Evolutionary conservation across 2,797 vertebrate species (phyloP).

Genomic region (Hapalemur alaotrensis): DNA sequence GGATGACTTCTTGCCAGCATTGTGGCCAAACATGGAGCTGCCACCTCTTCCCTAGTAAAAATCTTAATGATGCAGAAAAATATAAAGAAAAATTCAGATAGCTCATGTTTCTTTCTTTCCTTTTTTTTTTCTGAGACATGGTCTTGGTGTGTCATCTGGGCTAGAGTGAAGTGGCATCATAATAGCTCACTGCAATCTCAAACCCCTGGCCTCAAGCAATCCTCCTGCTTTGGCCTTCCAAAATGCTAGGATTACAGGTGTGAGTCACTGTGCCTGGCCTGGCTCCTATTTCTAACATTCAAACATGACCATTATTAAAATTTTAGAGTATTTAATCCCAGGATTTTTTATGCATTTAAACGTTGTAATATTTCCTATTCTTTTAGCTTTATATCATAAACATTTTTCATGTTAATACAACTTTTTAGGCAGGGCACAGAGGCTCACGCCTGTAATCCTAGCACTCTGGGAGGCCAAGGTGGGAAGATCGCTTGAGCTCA

Average conservation of each 20-base stretch:
- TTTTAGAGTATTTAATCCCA: background rate
- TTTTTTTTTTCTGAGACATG: too few relatives aligned
- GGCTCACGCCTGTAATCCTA: too few relatives aligned
- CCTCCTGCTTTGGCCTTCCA: too few relatives aligned
- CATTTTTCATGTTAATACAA: background rate
- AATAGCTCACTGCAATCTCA: too few relatives aligned
- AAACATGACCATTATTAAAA: background rate
- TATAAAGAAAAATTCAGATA: background rate
- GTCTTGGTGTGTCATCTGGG: too few relatives aligned
- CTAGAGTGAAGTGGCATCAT: too few relatives aligned
- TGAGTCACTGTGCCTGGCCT: too few relatives aligned
- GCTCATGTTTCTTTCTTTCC: background rate
- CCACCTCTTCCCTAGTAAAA: background rate
- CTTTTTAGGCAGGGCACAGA: background rate
- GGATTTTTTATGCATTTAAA: background rate
- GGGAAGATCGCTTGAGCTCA: too few relatives aligned
- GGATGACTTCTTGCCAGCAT: background rate
- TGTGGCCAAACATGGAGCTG: too few relatives aligned
- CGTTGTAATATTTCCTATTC: background rate
- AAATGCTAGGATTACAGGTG: too few relatives aligned
- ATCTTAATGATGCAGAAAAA: constrained; percentile 13
- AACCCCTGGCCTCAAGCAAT: too few relatives aligned
- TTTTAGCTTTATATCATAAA: background rate
- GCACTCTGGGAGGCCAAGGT: too few relatives aligned
- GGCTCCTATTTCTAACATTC: background rate